These are phyloP conservation scores for Esox lucius DNA, from an alignment of 2,797 vertebrate species.

Conservation along the genomic window DNA sequence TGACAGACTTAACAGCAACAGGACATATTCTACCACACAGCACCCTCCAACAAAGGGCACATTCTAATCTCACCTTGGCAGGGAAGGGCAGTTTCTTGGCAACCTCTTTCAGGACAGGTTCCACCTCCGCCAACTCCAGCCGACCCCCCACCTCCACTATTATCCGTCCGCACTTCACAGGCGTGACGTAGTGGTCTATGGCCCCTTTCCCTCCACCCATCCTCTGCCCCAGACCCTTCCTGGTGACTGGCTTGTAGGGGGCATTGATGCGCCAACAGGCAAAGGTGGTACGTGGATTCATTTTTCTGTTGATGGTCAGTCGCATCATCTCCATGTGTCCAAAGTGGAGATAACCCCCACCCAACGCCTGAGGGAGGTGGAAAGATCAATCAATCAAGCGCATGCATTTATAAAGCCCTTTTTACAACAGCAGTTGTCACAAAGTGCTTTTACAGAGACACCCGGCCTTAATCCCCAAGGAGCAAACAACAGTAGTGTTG, in stretches of 20 bases:
- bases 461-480: too few relatives aligned
- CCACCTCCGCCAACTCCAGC: constrained; percentile 82
- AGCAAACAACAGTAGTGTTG: too few relatives aligned
- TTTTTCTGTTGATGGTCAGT: constrained; percentile 84
- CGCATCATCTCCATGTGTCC: constrained; percentile 98
- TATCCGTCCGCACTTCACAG: constrained; percentile 81
- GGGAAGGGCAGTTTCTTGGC: constrained; percentile 90
- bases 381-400: too few relatives aligned
- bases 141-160: constrained; percentile 88
- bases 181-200: constrained; percentile 89
- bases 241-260: constrained; percentile 86
- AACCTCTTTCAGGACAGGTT: constrained; percentile 76
- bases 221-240: constrained; percentile 89
- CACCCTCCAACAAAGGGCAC: too few relatives aligned
- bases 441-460: too few relatives aligned
- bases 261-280: constrained; percentile 85
- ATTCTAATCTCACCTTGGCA: constrained; percentile 69
- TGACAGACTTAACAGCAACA: too few relatives aligned
- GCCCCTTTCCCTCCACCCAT: constrained; percentile 97
- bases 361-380: constrained; percentile 77
- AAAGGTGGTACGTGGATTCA: constrained; percentile 83
- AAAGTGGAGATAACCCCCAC: constrained; percentile 92
- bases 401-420: too few relatives aligned
- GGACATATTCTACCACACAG: background rate
- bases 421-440: too few relatives aligned